A percentile compares a stretch with the other conserved stretches of the same genome.
These are phyloP conservation scores for Lasioglossum zephyrum DNA, from an alignment of 2,888 invertebrate genomes.

Conservation along the genomic window DNA sequence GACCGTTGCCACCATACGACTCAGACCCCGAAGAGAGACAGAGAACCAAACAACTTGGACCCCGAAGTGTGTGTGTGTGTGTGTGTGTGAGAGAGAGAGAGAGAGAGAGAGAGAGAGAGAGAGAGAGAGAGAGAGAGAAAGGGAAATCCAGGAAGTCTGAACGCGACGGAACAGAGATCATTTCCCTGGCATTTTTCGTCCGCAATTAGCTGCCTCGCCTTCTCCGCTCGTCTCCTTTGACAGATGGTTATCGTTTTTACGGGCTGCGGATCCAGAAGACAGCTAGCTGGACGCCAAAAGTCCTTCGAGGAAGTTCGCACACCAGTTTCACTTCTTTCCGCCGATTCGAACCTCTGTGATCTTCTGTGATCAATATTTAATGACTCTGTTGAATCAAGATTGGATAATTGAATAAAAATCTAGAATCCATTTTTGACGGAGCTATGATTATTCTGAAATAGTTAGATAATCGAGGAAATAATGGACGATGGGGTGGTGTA, in stretches of 20 bases:
- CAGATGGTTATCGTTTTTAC: constrained; percentile 18
- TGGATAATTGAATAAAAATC: neutral
- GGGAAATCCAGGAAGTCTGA: constrained; percentile 41
- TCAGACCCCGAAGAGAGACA: neutral
- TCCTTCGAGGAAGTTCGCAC: neutral
- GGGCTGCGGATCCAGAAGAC: neutral
- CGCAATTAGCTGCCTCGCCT: constrained; percentile 16
- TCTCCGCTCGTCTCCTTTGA: neutral
- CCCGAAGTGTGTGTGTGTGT: too few species aligned
- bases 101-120: too few species aligned
- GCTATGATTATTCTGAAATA: neutral
- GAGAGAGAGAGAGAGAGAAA: too few species aligned
- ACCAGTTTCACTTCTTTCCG: neutral
- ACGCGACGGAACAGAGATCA: constrained; percentile 13
- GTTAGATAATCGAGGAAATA: neutral
- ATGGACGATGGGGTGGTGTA: neutral
- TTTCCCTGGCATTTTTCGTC: constrained; percentile 21
- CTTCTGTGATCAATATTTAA: neutral
- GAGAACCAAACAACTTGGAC: neutral
- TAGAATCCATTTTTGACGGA: neutral
- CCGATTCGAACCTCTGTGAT: neutral
- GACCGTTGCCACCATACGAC: constrained; percentile 66
- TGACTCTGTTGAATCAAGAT: neutral
- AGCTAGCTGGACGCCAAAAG: neutral
- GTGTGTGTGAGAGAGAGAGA: too few species aligned